Evolutionary conservation across 2,888 invertebrate species (phyloP), one percentile per base, ranked within the genome.

Genomic region (Eristalis pertinax): DNA sequence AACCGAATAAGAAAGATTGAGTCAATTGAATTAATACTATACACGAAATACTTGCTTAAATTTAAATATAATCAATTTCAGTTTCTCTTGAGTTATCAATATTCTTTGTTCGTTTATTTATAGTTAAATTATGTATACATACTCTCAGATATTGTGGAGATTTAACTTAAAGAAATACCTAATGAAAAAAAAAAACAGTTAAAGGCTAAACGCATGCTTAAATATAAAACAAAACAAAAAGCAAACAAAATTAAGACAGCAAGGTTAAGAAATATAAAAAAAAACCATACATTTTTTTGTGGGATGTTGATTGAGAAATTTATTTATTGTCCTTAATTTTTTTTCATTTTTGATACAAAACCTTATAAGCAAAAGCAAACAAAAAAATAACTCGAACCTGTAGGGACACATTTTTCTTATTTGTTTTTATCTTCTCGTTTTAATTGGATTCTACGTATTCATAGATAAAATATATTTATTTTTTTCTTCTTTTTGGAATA

Each of bases 21-120:
- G 86, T 83, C 86, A 87, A 83, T 86, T 80, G 76, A 80, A 77
- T 77, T 74, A 72, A 79, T 38, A 64, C 38, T 76, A 75, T 69
- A 65, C 74, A 74, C 56, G 56, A 79, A 82, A 38, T 29, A 76
- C 63, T 68, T 82, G 67, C 58, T 72, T 68, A 77, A 56, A 65
- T 69, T 72, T 68, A 77, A 63, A 70, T 75, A 64, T 67, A 79
- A 72, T 83, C 88, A 75, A 89, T 90, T 88, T 89, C 89, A 90
- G 89, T 90, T 89, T 90, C 32, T 32, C 32, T 32, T 32, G 32
- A 24, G 13, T 8, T 90, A 38, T 2, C 38, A 38, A 38, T 38
- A 38, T 91, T 88, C 89, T 90, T 91, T 90, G 90, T 90, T 90
- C 89, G 90, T 89, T 89, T 90, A 91, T 90, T 91, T 90, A 89